Evolutionary conservation across 64 coral and sea anemone genomes (phyloP), one percentile per base, ranked within the genome.

Genomic region (Stichodactyla helianthus): DNA sequence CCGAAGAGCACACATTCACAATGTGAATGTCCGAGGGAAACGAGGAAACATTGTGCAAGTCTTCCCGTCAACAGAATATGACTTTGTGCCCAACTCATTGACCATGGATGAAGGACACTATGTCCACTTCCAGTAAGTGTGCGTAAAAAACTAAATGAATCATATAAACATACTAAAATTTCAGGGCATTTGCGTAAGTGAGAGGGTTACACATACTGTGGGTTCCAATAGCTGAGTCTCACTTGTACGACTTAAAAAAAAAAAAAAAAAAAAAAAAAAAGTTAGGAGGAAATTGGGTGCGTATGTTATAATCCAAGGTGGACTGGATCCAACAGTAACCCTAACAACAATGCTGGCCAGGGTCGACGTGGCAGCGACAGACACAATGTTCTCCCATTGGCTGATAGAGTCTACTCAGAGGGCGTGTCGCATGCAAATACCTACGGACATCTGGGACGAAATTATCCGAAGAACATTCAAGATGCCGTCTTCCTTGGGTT

Each of bases 41-140:
- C 97, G 97, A 11, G 97, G 97, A 6, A 99, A 99, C 54, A 95
- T 99, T n/a, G 93, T 95, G 4, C 93, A 99, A 79, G 97, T 99
- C 6, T 99, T 92, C 25, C 97, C 97, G 2, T 93, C 88, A 51
- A 93, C 95, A 13, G 97, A 99, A 64, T 99, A 99, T 52, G 97
- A 99, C 83, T 99, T 99, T 89, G 93, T 99, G 18, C 97, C 97
- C 0, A 99, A 99, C 81, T 91, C 90, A 55, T 15, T 95, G 77
- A 35, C 84, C 16, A 86, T 92, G 4, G 86, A 50, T 79, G 86
- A 92, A 77, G 93, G 93, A 55, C 84, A 95, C 31, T 99, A 93
- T 52, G 74, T 99, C 4, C 97, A 99, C 82, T 95, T 99, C 51
- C 97, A 99, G 97, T 99, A 95, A 92, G 97, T 60, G 35, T 44